Conservation (phyloP, 2,113 vertebrate species). For the Orientallactaga bullata region DNA sequence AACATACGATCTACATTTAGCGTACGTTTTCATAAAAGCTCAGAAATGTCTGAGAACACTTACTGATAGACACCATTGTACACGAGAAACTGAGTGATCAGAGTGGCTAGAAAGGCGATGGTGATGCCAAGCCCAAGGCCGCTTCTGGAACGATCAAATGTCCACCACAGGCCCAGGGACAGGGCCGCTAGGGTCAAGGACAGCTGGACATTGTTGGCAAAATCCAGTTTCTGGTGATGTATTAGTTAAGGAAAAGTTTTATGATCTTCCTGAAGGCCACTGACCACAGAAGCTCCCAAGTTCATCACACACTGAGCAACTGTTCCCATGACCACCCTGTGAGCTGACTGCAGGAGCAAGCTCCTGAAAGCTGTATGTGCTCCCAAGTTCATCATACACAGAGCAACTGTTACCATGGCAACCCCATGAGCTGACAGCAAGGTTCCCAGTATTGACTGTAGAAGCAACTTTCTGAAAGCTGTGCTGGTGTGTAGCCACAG, state of each 20-base stretch:
- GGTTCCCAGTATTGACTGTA: too few species aligned
- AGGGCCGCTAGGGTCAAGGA: slow-evolving; percentile 90
- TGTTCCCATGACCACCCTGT: too few species aligned
- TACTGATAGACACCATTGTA: slow-evolving; percentile 93
- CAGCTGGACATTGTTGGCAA: slow-evolving; percentile 91
- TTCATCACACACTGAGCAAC: too few species aligned
- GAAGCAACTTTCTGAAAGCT: background rate
- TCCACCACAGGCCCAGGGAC: slow-evolving; percentile 92
- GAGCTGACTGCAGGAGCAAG: too few species aligned
- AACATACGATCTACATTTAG: rapidly evolving
- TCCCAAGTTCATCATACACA: too few species aligned
- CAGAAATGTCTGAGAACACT: slow-evolving; percentile 73
- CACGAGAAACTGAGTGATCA: slow-evolving; percentile 91
- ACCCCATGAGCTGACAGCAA: too few species aligned
- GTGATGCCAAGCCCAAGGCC: slow-evolving; percentile 92
- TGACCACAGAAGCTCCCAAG: too few species aligned
- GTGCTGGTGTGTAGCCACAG: background rate
- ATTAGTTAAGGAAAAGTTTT: slow-evolving; percentile 84
- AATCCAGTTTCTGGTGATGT: slow-evolving; percentile 89
- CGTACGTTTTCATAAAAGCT: rapidly evolving
- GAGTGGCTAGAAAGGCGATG: slow-evolving; percentile 90
- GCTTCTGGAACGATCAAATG: slow-evolving; percentile 91
- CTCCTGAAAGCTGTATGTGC: background rate
- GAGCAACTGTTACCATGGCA: too few species aligned
- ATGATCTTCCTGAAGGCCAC: rapidly evolving